Percentiles rank a stretch among this genome's conserved stretches.
phyloP scores from a whole-genome alignment of 2,113 vertebrate species.

The Gallinago media region DNA sequence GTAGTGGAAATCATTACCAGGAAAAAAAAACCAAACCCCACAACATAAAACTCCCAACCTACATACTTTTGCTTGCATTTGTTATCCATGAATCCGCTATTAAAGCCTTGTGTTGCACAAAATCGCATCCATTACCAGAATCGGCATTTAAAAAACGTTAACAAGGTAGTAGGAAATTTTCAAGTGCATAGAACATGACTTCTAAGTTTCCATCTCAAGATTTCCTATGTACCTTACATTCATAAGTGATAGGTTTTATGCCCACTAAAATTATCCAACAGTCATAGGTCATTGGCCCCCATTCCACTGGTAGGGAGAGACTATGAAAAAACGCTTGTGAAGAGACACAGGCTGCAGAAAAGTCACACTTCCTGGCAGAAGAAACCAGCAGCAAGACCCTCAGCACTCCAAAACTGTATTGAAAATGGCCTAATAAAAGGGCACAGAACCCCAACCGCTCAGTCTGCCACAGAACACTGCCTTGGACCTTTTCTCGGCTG shows the following conservation, averaged over 20 bases:
- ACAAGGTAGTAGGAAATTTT: background rate
- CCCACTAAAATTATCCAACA: background rate
- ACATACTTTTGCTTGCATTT: background rate
- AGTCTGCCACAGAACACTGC: background rate
- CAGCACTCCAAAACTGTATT: background rate
- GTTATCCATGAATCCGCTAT: background rate
- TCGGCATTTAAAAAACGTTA: background rate
- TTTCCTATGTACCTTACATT: background rate
- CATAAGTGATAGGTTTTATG: background rate
- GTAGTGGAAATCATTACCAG: background rate
- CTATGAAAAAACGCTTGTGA: background rate
- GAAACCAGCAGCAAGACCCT: background rate
- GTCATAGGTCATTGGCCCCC: accelerated
- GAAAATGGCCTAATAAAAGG: background rate
- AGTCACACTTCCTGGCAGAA: background rate
- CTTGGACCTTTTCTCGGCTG: background rate
- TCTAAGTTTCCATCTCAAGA: background rate
- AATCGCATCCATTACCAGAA: background rate
- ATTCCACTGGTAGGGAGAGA: background rate
- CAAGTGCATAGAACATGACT: background rate
- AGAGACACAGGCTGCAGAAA: background rate
- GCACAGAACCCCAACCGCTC: background rate
- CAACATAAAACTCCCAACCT: background rate
- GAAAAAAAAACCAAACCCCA: background rate
- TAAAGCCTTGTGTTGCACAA: background rate